Evolutionary conservation across 35 echinoderm and acorn worm species (phyloP).

Genomic region (Ophiothrix spiculata): DNA sequence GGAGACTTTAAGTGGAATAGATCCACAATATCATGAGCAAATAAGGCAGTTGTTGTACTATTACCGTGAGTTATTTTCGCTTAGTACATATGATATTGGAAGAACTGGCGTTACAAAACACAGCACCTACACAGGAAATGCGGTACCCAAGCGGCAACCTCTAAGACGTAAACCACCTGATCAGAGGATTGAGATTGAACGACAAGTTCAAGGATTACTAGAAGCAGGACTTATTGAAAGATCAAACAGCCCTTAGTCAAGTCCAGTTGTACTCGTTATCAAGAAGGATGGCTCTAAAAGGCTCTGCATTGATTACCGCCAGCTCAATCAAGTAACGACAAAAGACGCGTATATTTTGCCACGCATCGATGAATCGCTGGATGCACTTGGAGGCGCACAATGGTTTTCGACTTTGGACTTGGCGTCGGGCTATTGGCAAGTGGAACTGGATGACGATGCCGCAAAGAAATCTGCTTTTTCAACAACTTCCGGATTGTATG

Average conservation of each 20-base stretch:
- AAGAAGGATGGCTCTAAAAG: slow-evolving; percentile 46
- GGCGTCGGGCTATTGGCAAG: slow-evolving; percentile 25
- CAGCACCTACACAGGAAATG: slow-evolving; percentile 25
- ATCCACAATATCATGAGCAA: not conserved
- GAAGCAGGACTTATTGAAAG: slow-evolving; percentile 15
- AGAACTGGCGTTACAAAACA: slow-evolving; percentile 30
- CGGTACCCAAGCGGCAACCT: slow-evolving; percentile 29
- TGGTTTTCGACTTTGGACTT: slow-evolving; percentile 48
- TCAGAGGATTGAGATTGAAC: slow-evolving; percentile 25
- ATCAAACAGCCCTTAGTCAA: slow-evolving; percentile 51
- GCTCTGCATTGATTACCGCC: slow-evolving; percentile 58
- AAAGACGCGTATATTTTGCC: slow-evolving; percentile 53
- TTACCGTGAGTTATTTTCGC: slow-evolving; percentile 47
- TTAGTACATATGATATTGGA: slow-evolving; percentile 13
- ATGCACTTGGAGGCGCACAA: too few species aligned
- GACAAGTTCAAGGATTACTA: slow-evolving; percentile 28
- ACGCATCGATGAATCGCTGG: slow-evolving; percentile 42
- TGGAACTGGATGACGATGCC: slow-evolving; percentile 10
- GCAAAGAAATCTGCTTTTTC: not conserved
- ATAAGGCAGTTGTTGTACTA: slow-evolving; percentile 4
- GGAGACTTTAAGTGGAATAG: not conserved
- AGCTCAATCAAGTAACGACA: slow-evolving; percentile 30
- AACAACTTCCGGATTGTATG: not conserved
- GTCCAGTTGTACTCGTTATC: slow-evolving; percentile 37
- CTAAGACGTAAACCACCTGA: slow-evolving; percentile 19